Percentiles rank a stretch among this genome's conserved stretches.
phyloP scores from a whole-genome alignment of 2,113 vertebrate species.

The Corynorhinus townsendii region DNA sequence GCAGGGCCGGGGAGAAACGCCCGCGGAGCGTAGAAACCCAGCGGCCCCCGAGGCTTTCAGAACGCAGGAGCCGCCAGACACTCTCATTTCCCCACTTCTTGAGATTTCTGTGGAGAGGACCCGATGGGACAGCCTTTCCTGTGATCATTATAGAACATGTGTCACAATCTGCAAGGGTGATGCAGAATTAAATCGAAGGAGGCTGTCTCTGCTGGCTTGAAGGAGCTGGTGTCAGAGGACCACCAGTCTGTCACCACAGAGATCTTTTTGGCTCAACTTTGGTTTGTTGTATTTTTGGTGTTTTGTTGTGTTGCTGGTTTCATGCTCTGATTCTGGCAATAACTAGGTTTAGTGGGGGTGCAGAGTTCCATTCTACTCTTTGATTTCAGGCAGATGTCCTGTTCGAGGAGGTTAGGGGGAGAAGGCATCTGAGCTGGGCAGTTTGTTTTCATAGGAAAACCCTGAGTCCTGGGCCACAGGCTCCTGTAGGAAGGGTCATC shows the following conservation, averaged over 20 bases:
- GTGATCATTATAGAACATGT: not conserved
- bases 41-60: no score
- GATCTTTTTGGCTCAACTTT: not conserved
- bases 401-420: not conserved
- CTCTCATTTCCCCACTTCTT: slow-evolving; percentile 24
- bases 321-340: slow-evolving; percentile 9
- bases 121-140: not conserved
- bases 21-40: no score
- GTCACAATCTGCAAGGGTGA: not conserved
- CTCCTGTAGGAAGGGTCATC: not conserved
- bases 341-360: not conserved
- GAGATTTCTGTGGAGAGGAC: not conserved
- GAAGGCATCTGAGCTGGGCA: not conserved
- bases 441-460: not conserved
- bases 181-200: not conserved
- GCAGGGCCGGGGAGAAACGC: no score
- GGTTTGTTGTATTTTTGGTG: not conserved
- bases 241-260: not conserved
- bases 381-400: not conserved
- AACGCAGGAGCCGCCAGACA: no score
- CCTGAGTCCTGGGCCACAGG: not conserved
- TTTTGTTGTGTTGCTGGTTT: not conserved
- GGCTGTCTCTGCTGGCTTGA: not conserved
- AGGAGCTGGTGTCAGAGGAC: not conserved
- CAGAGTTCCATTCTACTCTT: not conserved